phyloP scores from a whole-genome alignment of 2,113 vertebrate species.

The Maccullochella peelii region DNA sequence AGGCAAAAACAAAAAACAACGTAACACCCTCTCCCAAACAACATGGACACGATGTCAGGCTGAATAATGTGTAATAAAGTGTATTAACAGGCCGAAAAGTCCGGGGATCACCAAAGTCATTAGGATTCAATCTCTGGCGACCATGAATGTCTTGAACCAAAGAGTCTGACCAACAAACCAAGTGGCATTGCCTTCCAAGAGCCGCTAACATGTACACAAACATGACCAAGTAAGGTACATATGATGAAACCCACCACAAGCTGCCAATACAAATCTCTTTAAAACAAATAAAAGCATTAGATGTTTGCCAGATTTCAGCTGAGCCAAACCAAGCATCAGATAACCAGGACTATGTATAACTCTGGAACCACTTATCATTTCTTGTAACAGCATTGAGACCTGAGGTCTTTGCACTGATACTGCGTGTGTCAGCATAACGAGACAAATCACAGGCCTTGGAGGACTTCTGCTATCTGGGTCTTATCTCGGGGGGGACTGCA shows the following conservation, averaged over 20 bases:
- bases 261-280: background rate
- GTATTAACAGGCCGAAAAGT: background rate
- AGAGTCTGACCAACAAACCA: background rate
- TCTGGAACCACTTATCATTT: slow-evolving; percentile 30
- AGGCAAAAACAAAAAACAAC: background rate
- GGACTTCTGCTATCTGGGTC: slow-evolving; percentile 24
- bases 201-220: background rate
- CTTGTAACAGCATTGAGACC: slow-evolving; percentile 1
- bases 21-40: background rate
- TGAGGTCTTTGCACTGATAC: background rate
- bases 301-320: background rate
- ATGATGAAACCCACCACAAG: background rate
- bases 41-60: background rate
- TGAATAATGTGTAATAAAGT: too few species aligned
- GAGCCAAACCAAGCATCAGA: slow-evolving; percentile 15
- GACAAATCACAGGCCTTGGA: slow-evolving; percentile 52
- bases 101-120: background rate
- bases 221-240: background rate
- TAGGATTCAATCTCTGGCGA: background rate
- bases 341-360: background rate
- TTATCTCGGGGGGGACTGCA: slow-evolving; percentile 35
- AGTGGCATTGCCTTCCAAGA: background rate
- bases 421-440: slow-evolving; percentile 12
- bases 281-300: background rate
- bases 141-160: background rate